Percentiles rank a stretch among this genome's conserved stretches.
phyloP scores from a whole-genome alignment of 2,888 invertebrate genomes.

The Lypha dubia region DNA sequence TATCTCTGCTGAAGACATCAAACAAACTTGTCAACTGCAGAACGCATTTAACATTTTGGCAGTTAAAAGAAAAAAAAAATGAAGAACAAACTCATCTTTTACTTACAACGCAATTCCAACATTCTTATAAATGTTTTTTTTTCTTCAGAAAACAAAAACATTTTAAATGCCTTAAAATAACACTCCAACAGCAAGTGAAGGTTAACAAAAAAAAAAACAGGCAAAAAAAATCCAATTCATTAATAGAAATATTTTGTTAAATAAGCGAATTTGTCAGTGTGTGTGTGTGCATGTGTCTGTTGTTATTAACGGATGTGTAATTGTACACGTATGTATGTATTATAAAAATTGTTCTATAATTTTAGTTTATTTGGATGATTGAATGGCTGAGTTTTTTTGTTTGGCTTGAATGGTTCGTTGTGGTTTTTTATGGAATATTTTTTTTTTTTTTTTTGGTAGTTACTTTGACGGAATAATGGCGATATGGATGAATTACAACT shows the following conservation, averaged over 20 bases:
- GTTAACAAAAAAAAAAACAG: conserved; percentile 48
- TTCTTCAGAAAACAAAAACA: conserved; percentile 2
- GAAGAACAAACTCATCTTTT: conserved; percentile 20
- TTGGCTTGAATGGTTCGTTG: conserved; percentile 17
- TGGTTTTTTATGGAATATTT: conserved; percentile 27
- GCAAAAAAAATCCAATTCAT: conserved; percentile 18
- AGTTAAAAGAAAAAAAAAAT: conserved; percentile 19
- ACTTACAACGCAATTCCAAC: neutral
- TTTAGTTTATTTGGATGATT: conserved; percentile 35
- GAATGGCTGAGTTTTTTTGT: neutral
- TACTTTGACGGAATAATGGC: neutral
- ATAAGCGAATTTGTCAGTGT: neutral
- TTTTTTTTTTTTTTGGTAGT: neutral
- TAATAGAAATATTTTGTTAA: conserved; percentile 33
- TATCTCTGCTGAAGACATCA: conserved; percentile 55
- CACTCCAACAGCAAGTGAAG: conserved; percentile 43
- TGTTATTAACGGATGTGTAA: neutral
- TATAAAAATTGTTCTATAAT: conserved; percentile 60
- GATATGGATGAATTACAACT: conserved; percentile 40
- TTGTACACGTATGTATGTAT: neutral
- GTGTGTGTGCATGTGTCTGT: neutral
- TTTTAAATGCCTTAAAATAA: conserved; percentile 49
- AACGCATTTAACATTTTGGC: conserved; percentile 54
- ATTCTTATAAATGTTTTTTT: neutral
- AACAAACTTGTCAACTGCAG: conserved; percentile 57